These are phyloP conservation scores for Archips crataeganus DNA, from an alignment of 2,888 invertebrate species.

Conservation along the genomic window DNA sequence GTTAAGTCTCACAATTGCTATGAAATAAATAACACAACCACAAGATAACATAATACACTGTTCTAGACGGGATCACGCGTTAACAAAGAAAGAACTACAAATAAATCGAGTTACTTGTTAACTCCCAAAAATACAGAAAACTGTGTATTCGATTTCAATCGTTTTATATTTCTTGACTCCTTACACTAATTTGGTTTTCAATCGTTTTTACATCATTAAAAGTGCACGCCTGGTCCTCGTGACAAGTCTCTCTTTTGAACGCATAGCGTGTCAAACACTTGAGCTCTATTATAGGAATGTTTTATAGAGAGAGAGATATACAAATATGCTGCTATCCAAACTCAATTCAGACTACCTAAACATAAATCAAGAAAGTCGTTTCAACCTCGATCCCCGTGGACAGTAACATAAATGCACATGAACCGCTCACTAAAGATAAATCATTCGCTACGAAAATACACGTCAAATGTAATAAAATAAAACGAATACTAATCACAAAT, in stretches of 20 bases:
- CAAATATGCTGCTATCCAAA: constrained; percentile 51
- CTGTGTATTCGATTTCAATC: constrained; percentile 1
- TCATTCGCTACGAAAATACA: constrained; percentile 64
- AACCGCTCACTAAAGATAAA: constrained; percentile 57
- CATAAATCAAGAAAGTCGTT: constrained; percentile 23
- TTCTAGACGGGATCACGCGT: constrained; percentile 58
- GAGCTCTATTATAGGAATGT: constrained; percentile 62
- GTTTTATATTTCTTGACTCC: constrained; percentile 18
- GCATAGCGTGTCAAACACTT: constrained; percentile 46
- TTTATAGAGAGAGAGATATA: constrained; percentile 51
- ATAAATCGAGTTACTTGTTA: constrained; percentile 38
- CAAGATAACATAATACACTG: constrained; percentile 68
- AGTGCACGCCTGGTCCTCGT: constrained; percentile 52
- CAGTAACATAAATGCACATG: constrained; percentile 74
- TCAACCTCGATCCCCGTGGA: constrained; percentile 46
- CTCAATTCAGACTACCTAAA: constrained; percentile 44
- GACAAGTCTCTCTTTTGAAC: constrained; percentile 47
- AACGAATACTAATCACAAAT: constrained; percentile 49
- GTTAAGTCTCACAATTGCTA: constrained; percentile 72
- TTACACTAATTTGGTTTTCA: constrained; percentile 34
- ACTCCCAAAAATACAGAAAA: constrained; percentile 21
- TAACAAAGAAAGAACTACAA: constrained; percentile 40
- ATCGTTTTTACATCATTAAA: constrained; percentile 33
- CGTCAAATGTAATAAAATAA: constrained; percentile 66
- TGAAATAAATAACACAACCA: constrained; percentile 70